Evolutionary conservation across 2,797 vertebrate genomes (phyloP).

Genomic region (Anableps anableps): DNA sequence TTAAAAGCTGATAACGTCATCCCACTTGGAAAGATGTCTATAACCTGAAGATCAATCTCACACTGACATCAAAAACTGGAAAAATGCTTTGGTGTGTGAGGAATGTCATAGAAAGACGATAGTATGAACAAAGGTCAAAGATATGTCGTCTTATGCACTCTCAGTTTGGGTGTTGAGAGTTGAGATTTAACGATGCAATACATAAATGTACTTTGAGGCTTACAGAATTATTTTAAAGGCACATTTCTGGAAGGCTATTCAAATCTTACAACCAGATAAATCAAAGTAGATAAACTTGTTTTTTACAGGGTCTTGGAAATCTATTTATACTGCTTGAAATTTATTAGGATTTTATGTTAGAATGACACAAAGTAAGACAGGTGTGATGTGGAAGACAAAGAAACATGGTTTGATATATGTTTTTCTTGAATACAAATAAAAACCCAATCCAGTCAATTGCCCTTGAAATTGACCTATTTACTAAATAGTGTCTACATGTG

Average conservation of each 20-base stretch:
- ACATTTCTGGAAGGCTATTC: not conserved
- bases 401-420: not conserved
- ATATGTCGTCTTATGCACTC: not conserved
- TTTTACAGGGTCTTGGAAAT: not conserved
- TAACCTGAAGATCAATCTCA: slow-evolving; percentile 28
- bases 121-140: slow-evolving; percentile 41
- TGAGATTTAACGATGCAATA: not conserved
- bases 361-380: not conserved
- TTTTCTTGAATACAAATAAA: too few species aligned
- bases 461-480: too few species aligned
- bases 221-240: not conserved
- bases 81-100: slow-evolving; percentile 43
- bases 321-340: not conserved
- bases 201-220: not conserved
- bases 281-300: not conserved
- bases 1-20: slow-evolving; percentile 52
- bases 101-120: slow-evolving; percentile 38
- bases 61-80: slow-evolving; percentile 58
- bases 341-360: not conserved
- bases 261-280: not conserved
- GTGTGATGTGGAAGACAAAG: not conserved
- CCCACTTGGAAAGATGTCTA: slow-evolving; percentile 55
- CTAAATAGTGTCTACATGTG: too few species aligned
- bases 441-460: too few species aligned
- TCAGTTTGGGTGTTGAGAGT: not conserved